A percentile compares a stretch with the other conserved stretches of the same genome.
Conservation (phyloP, 2,888 invertebrate species). For the Aradus depressus region DNA sequence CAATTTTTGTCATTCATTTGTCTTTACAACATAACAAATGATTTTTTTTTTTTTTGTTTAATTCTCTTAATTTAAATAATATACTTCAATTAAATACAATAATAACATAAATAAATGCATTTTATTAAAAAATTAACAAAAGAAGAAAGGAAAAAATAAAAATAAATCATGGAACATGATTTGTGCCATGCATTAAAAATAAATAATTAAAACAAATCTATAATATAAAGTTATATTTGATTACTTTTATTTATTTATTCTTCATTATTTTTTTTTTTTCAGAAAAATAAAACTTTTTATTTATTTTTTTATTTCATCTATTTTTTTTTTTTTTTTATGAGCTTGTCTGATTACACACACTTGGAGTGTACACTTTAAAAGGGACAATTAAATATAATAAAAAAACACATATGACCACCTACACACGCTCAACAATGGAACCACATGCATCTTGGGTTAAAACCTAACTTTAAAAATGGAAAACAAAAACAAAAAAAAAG, state of each 20-base stretch:
- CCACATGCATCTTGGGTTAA: slow-evolving; percentile 13
- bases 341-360: too few relatives aligned
- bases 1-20: slow-evolving; percentile 20
- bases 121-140: slow-evolving; percentile 26
- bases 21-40: slow-evolving; percentile 19
- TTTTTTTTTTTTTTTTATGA: too few relatives aligned
- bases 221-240: too few relatives aligned
- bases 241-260: too few relatives aligned
- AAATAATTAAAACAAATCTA: too few relatives aligned
- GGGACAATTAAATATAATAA: slow-evolving; percentile 7
- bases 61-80: slow-evolving; percentile 1
- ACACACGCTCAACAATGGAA: slow-evolving; percentile 25
- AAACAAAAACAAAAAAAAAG: neutral
- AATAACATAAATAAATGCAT: slow-evolving; percentile 28
- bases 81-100: slow-evolving; percentile 24
- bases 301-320: too few relatives aligned
- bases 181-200: slow-evolving; percentile 15
- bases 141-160: slow-evolving; percentile 11
- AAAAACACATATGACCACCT: slow-evolving; percentile 17
- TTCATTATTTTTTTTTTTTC: too few relatives aligned
- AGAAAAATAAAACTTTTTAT: too few relatives aligned
- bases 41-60: slow-evolving; percentile 21
- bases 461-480: slow-evolving; percentile 9
- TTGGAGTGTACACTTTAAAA: slow-evolving; percentile 12
- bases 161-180: slow-evolving; percentile 16